These are phyloP conservation scores for Allacma fusca DNA, from an alignment of 2,888 invertebrate species.

Conservation along the genomic window DNA sequence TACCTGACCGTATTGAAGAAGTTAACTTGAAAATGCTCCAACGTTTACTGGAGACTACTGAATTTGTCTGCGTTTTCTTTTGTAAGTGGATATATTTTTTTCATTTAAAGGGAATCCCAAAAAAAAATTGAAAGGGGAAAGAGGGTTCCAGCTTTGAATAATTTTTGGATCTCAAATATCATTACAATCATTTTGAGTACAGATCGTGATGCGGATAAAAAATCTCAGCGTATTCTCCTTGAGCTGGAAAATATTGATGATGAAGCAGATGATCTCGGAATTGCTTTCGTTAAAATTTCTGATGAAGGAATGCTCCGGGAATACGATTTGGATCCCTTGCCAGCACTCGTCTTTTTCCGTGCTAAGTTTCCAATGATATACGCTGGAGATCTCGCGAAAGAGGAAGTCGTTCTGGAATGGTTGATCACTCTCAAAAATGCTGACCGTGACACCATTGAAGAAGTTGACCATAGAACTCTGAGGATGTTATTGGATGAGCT, in stretches of 20 bases:
- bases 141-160: no score
- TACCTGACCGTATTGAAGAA: slow-evolving; percentile 92
- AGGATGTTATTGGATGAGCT: slow-evolving; percentile 88
- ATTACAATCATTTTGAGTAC: slow-evolving; percentile 39
- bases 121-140: no score
- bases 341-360: slow-evolving; percentile 80
- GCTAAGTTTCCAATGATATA: slow-evolving; percentile 89
- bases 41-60: slow-evolving; percentile 85
- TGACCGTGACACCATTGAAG: slow-evolving; percentile 88
- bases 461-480: slow-evolving; percentile 86
- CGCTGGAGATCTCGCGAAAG: slow-evolving; percentile 87
- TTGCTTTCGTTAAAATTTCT: slow-evolving; percentile 90
- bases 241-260: slow-evolving; percentile 88
- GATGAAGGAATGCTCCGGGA: slow-evolving; percentile 87
- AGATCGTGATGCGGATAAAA: slow-evolving; percentile 91
- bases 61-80: slow-evolving; percentile 90
- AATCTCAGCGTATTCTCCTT: slow-evolving; percentile 84
- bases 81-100: slow-evolving; percentile 73
- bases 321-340: slow-evolving; percentile 82
- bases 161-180: not conserved
- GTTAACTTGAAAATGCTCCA: slow-evolving; percentile 90
- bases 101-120: not conserved
- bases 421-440: slow-evolving; percentile 84
- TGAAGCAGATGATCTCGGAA: slow-evolving; percentile 78
- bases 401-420: slow-evolving; percentile 81